Conservation (phyloP, 2,113 vertebrate species). For the Epinephelus lanceolatus region DNA sequence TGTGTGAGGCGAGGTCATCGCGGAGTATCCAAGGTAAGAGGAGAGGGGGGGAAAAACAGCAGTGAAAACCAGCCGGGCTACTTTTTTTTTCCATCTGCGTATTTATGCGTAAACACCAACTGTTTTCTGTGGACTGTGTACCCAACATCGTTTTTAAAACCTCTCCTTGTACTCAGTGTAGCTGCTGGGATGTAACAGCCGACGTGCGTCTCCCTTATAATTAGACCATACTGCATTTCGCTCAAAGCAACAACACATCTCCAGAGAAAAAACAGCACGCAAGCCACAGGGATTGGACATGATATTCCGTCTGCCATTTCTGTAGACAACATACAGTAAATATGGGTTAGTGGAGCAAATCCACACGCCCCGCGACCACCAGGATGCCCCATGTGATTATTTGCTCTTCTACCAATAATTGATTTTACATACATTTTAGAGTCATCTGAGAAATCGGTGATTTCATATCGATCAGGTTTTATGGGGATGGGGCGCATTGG, state of each 20-base stretch:
- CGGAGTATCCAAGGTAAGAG: conserved; percentile 70
- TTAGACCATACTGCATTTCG: conserved; percentile 2
- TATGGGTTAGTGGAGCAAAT: conserved; percentile 82
- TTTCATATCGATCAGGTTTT: not conserved
- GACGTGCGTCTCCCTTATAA: not conserved
- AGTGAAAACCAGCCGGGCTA: not conserved
- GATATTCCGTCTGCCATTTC: conserved; percentile 29
- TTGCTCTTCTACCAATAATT: not conserved
- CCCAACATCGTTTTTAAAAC: not conserved
- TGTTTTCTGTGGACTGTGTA: not conserved
- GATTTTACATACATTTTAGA: not conserved
- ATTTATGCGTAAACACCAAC: conserved; percentile 19
- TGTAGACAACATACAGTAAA: conserved; percentile 45
- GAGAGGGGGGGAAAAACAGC: not conserved
- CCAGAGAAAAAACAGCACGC: conserved; percentile 15
- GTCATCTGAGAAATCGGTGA: no score
- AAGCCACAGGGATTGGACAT: conserved; percentile 3
- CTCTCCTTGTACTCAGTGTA: not conserved
- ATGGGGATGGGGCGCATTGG: not conserved
- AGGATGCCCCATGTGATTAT: conserved; percentile 4
- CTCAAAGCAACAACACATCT: not conserved
- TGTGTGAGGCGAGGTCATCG: conserved; percentile 67
- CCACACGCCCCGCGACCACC: conserved; percentile 44
- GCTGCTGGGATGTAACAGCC: not conserved
- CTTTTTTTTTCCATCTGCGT: conserved; percentile 4